Evolutionary conservation across 2,113 vertebrate genomes (phyloP).

Genomic region (Esox niger): DNA sequence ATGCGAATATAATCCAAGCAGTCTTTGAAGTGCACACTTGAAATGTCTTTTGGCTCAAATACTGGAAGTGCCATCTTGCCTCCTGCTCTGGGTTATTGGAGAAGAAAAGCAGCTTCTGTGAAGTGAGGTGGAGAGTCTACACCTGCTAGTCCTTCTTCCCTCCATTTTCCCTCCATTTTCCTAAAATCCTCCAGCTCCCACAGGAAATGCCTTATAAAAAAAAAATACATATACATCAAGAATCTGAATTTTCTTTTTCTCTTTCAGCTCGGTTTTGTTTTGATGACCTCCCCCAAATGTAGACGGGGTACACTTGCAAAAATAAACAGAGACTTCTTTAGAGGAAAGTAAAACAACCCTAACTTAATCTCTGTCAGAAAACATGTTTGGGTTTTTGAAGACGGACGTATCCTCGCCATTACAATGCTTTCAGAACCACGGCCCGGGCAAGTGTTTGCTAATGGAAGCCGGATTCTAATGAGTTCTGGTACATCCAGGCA

Average conservation of each 20-base stretch:
- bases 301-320: not conserved
- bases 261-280: conserved; percentile 1
- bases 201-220: too few relatives aligned
- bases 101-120: conserved; percentile 57
- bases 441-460: not conserved
- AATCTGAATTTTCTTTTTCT: not conserved
- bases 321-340: not conserved
- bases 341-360: not conserved
- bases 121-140: conserved; percentile 62
- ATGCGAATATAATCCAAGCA: conserved; percentile 71
- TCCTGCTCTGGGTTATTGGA: conserved; percentile 71
- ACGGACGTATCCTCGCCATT: conserved; percentile 3
- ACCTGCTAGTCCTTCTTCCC: conserved; percentile 69
- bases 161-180: conserved; percentile 50
- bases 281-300: not conserved
- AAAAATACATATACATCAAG: too few relatives aligned
- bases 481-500: conserved; percentile 29
- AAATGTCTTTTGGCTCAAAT: conserved; percentile 73
- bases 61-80: conserved; percentile 65
- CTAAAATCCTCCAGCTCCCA: conserved; percentile 54
- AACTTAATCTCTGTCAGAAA: not conserved
- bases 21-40: conserved; percentile 77
- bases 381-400: conserved; percentile 8
- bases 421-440: conserved; percentile 13
- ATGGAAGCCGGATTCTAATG: conserved; percentile 37